Evolutionary conservation across 2,888 invertebrate species (phyloP).

Genomic region (Syritta pipiens): DNA sequence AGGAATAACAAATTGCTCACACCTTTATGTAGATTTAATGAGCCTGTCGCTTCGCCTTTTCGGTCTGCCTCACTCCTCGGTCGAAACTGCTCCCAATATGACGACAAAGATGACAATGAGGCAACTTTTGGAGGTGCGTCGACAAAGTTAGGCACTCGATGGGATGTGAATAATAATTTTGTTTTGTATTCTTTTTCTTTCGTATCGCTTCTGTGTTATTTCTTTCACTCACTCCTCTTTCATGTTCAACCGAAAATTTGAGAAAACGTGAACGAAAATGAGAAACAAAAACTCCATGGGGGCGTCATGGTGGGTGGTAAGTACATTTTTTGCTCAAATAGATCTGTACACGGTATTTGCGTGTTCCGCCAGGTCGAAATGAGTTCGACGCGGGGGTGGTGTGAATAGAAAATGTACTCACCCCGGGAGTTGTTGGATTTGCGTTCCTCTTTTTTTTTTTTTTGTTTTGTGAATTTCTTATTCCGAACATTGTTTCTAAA

Average conservation of each 20-base stretch:
- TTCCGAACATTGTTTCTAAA: slow-evolving; percentile 39
- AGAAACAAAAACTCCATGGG: slow-evolving; percentile 17
- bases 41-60: slow-evolving; percentile 17
- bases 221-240: background rate
- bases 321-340: background rate
- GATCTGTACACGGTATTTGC: slow-evolving; percentile 12
- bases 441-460: background rate
- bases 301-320: slow-evolving; percentile 11
- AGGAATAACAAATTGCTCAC: slow-evolving; percentile 54
- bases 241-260: slow-evolving; percentile 42
- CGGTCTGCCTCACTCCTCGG: background rate
- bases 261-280: slow-evolving; percentile 32
- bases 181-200: slow-evolving; percentile 10
- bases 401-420: slow-evolving; percentile 18
- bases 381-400: background rate
- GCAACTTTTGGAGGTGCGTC: slow-evolving; percentile 2
- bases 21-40: slow-evolving; percentile 65
- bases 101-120: slow-evolving; percentile 43
- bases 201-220: background rate
- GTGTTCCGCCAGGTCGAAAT: slow-evolving; percentile 11
- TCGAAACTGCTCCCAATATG: slow-evolving; percentile 17
- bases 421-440: background rate
- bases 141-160: slow-evolving; percentile 24
- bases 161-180: slow-evolving; percentile 25
- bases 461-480: slow-evolving; percentile 27